Evolutionary conservation across 2,797 vertebrate genomes (phyloP), one percentile per base, ranked within the genome.

Genomic region (Erpetoichthys calabaricus): DNA sequence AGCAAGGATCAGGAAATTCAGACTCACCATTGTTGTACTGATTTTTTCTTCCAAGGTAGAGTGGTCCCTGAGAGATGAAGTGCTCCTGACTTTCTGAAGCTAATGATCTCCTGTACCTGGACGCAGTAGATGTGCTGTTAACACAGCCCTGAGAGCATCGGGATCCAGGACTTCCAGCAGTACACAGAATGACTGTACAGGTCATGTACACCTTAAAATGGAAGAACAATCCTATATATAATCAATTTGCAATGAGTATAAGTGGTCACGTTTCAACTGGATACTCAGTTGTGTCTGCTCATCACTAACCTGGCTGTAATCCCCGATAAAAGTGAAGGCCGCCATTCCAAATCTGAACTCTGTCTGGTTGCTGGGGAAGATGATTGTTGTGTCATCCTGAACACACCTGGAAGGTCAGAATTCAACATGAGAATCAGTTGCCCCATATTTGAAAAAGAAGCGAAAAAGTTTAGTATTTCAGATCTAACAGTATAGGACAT

Each of bases 111-210:
- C n/a, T 55, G 1, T 7, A 56, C 4, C 6, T 55, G 8, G 25
- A 25, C 25, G 25, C 25, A 25, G 25, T 1, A 25, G 25, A 25
- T 25, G 25, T 25, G 25, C 25, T 25, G 25, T 25, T 25, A 25
- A 25, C 25, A 25, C 25, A 25, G 25, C 25, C 25, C 25, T 25
- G 25, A 53, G 10, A 8, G 44, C 62, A 64, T 10, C 59, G 62
- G 5, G 62, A 64, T 45, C 52, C 44, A 5, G 56, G 2, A 8
- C 51, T 49, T 10, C 56, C 59, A 2, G 7, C 3, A 46, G 57
- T 63, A 44, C 62, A 63, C 44, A 63, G 45, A 53, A 63, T 60
- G n/a, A 63, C 58, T 0, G 58, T 63, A 56, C 62, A 63, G 9
- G 55, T 63, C 9, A 63, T 3, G 4, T 63, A 63, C 50, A 63